Evolutionary conservation across 2,113 vertebrate species (phyloP).

Genomic region (Larimichthys crocea): DNA sequence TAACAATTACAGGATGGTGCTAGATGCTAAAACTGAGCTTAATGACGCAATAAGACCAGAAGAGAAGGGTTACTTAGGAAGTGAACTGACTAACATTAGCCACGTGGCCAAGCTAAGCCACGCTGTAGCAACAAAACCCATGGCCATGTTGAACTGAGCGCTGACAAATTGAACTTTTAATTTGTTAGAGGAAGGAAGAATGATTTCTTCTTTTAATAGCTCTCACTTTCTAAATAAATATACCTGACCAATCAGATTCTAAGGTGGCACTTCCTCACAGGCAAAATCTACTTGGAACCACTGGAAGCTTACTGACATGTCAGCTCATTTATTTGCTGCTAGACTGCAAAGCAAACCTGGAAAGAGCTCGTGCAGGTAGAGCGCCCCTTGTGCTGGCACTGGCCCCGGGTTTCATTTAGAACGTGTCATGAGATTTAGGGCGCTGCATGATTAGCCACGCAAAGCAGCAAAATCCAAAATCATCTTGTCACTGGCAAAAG

Average conservation of each 20-base stretch:
- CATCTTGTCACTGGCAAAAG: conserved; percentile 22
- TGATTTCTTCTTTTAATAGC: background rate
- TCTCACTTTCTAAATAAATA: background rate
- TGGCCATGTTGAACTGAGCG: background rate
- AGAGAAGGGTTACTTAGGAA: too few relatives aligned
- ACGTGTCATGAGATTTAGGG: conserved; percentile 36
- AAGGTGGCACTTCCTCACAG: background rate
- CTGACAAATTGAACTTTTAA: background rate
- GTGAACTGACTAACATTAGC: background rate
- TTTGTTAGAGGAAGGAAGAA: background rate
- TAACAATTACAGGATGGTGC: background rate
- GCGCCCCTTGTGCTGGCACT: background rate
- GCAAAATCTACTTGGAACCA: conserved; percentile 1
- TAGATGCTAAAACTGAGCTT: background rate
- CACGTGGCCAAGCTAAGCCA: background rate
- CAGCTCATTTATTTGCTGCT: background rate
- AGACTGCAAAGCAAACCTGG: background rate
- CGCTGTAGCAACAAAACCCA: background rate
- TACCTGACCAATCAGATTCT: background rate
- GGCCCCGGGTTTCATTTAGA: conserved; percentile 12
- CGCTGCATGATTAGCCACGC: conserved; percentile 32
- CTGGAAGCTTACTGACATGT: background rate
- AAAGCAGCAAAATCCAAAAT: conserved; percentile 39
- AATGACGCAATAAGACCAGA: background rate
- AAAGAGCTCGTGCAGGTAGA: conserved; percentile 12